Evolutionary conservation across 35 echinoderm and acorn worm genomes (phyloP), one percentile per base, ranked within the genome.

Genomic region (Stichopus chloronotus): DNA sequence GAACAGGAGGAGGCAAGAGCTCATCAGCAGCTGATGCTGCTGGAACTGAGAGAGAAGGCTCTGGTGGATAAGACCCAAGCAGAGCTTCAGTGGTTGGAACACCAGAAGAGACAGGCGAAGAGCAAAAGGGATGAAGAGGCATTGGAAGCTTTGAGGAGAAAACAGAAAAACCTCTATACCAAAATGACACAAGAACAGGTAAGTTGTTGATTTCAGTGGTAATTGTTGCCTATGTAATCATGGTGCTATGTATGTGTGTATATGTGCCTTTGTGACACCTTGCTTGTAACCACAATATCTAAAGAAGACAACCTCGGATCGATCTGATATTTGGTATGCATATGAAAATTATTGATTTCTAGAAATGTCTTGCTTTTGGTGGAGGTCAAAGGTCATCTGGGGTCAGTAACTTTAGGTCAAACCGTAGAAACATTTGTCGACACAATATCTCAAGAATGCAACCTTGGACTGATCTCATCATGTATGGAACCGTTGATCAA

Each of bases 51-150:
- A 60, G 97, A 99, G 92, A 99, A 94, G 59, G 95, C 93, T 3
- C 58, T 99, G 58, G 63, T 79, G 55, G 97, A 99, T 30, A 99
- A 99, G 89, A 95, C 97, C 55, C 92, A 94, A 65, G 97, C 95
- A 74, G 95, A 99, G 76, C 92, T 99, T 88, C 90, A 96, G 89
- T 99, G 95, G 95, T 78, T 99, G 58, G 97, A 99, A 76, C 95
- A 99, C 89, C 92, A 99, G 90, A 99, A 96, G 80, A 80, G 83
- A n/a, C 63, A 94, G 19, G 60, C 84, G 55, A 95, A 94, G 60
- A 95, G 94, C 81, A 96, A 92, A 10, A 82, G 92, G 4, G 94
- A 96, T 59, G 59, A 93, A 21, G 95, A 94, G 53, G 95, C 88
- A 16, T 55, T 99, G 81, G 68, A 93, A 24, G 25, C 86, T 16